Evolutionary conservation across 2,797 vertebrate genomes (phyloP).

Genomic region (Philypnodon macrostomus): DNA sequence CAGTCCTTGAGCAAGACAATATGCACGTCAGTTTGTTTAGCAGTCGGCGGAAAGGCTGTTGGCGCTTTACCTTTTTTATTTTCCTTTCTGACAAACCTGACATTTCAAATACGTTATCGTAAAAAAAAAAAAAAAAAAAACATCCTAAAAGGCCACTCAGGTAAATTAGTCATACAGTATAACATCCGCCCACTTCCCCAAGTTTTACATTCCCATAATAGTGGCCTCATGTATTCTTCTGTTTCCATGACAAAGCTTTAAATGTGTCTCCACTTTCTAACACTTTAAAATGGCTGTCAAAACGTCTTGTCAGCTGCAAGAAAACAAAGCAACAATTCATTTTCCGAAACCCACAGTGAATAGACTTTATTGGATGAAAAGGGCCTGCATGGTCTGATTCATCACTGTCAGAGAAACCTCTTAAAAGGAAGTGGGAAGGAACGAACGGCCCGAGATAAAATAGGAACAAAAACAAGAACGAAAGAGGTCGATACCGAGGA

Average conservation of each 20-base stretch:
- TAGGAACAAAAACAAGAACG: conserved; percentile 5
- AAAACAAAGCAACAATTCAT: conserved; percentile 12
- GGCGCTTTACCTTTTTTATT: no score
- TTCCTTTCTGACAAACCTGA: no score
- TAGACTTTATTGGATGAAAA: conserved; percentile 8
- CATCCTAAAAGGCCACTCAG: no score
- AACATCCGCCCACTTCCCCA: background rate
- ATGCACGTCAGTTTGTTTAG: no score
- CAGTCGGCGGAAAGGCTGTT: no score
- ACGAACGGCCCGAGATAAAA: background rate
- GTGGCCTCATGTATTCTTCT: background rate
- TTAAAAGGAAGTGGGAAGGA: conserved; percentile 1
- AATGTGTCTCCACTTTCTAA: conserved; percentile 1
- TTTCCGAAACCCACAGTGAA: conserved; percentile 5
- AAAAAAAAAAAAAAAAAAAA: no score
- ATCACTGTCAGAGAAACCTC: background rate
- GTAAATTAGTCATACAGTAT: no score
- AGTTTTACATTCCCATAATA: conserved; percentile 3
- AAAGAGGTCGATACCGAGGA: conserved; percentile 10
- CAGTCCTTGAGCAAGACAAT: no score
- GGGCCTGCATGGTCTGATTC: conserved; percentile 4
- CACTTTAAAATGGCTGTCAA: conserved; percentile 6
- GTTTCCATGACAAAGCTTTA: conserved; percentile 3
- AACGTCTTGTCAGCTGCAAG: background rate
- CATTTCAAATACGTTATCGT: no score